A percentile compares a stretch with the other conserved stretches of the same genome.
phyloP scores from a whole-genome alignment of 2,888 invertebrate species.

The Plutella xylostella region DNA sequence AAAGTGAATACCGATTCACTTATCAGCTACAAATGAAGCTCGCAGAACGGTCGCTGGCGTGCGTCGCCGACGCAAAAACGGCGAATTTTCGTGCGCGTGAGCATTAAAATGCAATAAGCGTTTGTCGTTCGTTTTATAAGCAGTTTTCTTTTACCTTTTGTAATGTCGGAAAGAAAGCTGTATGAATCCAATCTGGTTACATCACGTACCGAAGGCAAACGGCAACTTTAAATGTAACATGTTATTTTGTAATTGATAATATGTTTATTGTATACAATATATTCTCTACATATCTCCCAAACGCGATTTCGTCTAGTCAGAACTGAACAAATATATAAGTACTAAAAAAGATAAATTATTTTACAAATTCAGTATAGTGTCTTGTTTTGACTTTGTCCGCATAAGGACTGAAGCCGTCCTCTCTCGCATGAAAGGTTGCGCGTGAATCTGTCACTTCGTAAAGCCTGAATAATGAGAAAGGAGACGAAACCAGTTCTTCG shows the following conservation, averaged over 20 bases:
- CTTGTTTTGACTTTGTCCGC: background rate
- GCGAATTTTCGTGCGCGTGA: constrained; percentile 8
- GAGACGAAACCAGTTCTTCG: too few relatives aligned
- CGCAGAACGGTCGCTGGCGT: background rate
- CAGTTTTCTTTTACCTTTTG: constrained; percentile 6
- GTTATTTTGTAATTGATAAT: constrained; percentile 22
- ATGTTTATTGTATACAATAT: too few relatives aligned
- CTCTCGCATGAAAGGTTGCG: too few relatives aligned
- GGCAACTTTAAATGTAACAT: too few relatives aligned
- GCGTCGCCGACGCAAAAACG: background rate
- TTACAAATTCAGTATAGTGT: background rate
- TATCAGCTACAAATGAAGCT: background rate
- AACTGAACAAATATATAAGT: too few relatives aligned
- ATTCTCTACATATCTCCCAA: too few relatives aligned
- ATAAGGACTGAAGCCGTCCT: too few relatives aligned
- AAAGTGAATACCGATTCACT: background rate
- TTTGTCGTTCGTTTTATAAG: background rate
- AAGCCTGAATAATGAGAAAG: too few relatives aligned
- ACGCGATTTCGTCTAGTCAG: too few relatives aligned
- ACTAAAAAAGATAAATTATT: too few relatives aligned
- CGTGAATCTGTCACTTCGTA: too few relatives aligned
- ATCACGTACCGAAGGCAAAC: background rate
- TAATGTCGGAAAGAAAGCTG: constrained; percentile 17
- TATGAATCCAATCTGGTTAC: background rate
- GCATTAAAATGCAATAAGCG: constrained; percentile 12